phyloP scores from a whole-genome alignment of 2,888 invertebrate species.

The Lamellibrachia satsuma region DNA sequence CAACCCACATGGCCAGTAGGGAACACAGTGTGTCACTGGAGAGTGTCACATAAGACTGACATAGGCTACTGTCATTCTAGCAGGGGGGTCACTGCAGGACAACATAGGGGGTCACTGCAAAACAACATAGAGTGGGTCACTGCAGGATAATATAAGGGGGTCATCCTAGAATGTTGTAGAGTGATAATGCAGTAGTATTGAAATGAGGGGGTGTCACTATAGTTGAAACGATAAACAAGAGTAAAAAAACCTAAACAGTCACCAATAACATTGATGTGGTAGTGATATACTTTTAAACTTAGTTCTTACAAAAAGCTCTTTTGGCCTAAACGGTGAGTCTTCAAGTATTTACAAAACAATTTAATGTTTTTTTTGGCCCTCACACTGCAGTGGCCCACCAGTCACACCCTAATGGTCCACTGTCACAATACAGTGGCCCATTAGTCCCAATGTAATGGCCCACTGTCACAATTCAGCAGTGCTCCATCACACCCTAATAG shows the following conservation, averaged over 20 bases:
- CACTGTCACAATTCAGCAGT: background rate
- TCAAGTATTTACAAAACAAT: no score
- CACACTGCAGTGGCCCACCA: background rate
- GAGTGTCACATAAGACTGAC: background rate
- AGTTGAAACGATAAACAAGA: background rate
- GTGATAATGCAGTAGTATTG: background rate
- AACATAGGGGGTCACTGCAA: background rate
- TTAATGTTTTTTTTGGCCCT: no score
- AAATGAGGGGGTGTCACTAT: background rate
- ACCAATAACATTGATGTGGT: background rate
- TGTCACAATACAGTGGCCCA: no score
- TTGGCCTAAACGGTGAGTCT: no score
- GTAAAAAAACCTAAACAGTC: background rate
- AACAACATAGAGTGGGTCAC: background rate
- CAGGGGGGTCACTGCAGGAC: background rate
- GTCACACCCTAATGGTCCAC: background rate
- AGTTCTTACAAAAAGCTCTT: no score
- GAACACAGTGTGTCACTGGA: background rate
- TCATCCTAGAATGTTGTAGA: background rate
- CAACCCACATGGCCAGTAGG: background rate
- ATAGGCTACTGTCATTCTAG: background rate
- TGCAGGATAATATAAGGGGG: background rate
- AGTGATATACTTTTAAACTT: background rate
- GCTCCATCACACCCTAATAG: background rate
- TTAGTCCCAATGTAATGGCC: no score